Base-by-base conservation (phyloP, 2,888 invertebrate genomes). In the Odontothrips loti region DNA sequence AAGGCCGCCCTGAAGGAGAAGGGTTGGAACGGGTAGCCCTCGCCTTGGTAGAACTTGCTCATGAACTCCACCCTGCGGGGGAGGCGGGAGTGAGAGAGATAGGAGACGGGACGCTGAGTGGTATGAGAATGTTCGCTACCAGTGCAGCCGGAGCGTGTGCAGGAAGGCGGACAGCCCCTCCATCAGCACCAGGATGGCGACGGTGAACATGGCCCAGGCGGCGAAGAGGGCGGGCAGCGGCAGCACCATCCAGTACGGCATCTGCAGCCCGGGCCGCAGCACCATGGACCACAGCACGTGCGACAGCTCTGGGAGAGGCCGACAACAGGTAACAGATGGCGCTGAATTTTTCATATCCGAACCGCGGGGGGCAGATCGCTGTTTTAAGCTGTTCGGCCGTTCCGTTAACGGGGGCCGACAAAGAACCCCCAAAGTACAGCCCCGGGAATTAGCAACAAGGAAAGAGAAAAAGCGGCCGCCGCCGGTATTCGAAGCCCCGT, bases 1-100 rank as follows among this genome's bases (percentile, higher is more conserved):
- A n/a, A n/a, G n/a, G n/a, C n/a, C n/a, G n/a, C n/a, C n/a, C n/a
- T 94, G 89, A 96, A 96, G 85, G 93, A 93, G 90, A 96, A 96
- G 1, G 96, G 96, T 86, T 91, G 90, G 90, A 96, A 96, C 83
- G 92, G 88, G 88, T 95, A 93, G 12, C 96, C 96, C 84, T 91
- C 89, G 83, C 96, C 96, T 27, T 90, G 87, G 87, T 96, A 97
- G 89, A 97, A 96, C 88, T 96, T 96, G 88, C 90, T 91, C 88
- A 92, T 91, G 86, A 93, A 93, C 88, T 97, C 96, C 86, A 97
- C 96, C 95, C 95, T 95, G 86, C n/a, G n/a, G n/a, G n/a, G n/a
- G n/a, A n/a, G n/a, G n/a, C n/a, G n/a, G n/a, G n/a, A n/a, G n/a
- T n/a, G n/a, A n/a, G n/a, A n/a, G n/a, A n/a, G n/a, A n/a, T n/a